Conservation (phyloP, 1,140 invertebrate species). For the Drosophila ficusphila region DNA sequence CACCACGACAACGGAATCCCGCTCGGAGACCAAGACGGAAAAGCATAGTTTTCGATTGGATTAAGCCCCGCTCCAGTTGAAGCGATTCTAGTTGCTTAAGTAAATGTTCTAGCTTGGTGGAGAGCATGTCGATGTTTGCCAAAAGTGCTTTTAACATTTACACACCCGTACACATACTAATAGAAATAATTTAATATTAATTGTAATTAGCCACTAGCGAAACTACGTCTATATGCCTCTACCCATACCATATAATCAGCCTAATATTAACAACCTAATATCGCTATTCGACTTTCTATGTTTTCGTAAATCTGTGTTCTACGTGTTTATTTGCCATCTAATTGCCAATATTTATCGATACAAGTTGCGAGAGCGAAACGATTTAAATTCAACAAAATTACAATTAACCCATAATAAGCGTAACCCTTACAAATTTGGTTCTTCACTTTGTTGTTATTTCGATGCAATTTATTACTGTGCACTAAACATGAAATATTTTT, state of each 20-base stretch:
- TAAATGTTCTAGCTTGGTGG: constrained; percentile 23
- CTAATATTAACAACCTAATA: constrained; percentile 55
- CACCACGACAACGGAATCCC: constrained; percentile 85
- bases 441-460: constrained; percentile 68
- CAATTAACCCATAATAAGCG: constrained; percentile 35
- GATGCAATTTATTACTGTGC: constrained; percentile 76
- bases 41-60: constrained; percentile 84
- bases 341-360: constrained; percentile 55
- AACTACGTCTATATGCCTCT: constrained; percentile 60
- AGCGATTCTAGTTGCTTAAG: constrained; percentile 29
- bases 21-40: constrained; percentile 84
- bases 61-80: constrained; percentile 23
- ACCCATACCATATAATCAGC: constrained; percentile 40
- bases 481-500: constrained; percentile 41
- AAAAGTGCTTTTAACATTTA: constrained; percentile 84
- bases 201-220: constrained; percentile 76
- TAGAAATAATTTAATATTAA: constrained; percentile 79
- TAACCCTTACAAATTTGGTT: constrained; percentile 45
- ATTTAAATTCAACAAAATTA: constrained; percentile 34
- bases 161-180: constrained; percentile 74
- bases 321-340: constrained; percentile 58
- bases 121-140: constrained; percentile 64
- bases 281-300: constrained; percentile 35
- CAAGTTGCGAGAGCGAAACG: constrained; percentile 1
- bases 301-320: constrained; percentile 52